Evolutionary conservation across 35 echinoderm and acorn worm species (phyloP).

Genomic region (Amphiura filiformis): DNA sequence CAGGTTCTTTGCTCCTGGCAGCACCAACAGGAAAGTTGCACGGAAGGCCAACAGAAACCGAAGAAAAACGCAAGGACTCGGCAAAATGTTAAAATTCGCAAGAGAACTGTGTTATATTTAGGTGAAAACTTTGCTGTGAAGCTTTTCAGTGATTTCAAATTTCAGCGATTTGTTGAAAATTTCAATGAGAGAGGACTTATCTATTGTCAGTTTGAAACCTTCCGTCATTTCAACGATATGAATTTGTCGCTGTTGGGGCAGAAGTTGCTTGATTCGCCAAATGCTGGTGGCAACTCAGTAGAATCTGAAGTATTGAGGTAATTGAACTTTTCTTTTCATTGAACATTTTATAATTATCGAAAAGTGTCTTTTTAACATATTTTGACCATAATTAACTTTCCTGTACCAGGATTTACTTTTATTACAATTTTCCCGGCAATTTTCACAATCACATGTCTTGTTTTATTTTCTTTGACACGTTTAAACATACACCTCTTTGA

Average conservation of each 20-base stretch:
- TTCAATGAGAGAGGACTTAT: constrained; percentile 41
- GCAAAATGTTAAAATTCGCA: not conserved
- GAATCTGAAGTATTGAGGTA: constrained; percentile 99
- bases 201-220: constrained; percentile 36
- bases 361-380: too few species aligned
- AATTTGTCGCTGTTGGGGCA: constrained; percentile 57
- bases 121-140: constrained; percentile 34
- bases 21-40: not conserved
- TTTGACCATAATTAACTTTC: too few species aligned
- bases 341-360: too few species aligned
- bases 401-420: too few species aligned
- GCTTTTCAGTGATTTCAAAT: constrained; percentile 25
- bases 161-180: constrained; percentile 35
- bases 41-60: not conserved
- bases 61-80: not conserved
- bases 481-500: too few species aligned
- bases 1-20: not conserved
- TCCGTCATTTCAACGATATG: constrained; percentile 45
- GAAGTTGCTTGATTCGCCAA: constrained; percentile 52
- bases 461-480: too few species aligned
- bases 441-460: too few species aligned
- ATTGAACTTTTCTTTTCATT: too few species aligned
- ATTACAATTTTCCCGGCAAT: too few species aligned
- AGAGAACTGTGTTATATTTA: constrained; percentile 12
- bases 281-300: constrained; percentile 91